These are phyloP conservation scores for Apamea monoglypha DNA, from an alignment of 2,888 invertebrate genomes.

Conservation along the genomic window DNA sequence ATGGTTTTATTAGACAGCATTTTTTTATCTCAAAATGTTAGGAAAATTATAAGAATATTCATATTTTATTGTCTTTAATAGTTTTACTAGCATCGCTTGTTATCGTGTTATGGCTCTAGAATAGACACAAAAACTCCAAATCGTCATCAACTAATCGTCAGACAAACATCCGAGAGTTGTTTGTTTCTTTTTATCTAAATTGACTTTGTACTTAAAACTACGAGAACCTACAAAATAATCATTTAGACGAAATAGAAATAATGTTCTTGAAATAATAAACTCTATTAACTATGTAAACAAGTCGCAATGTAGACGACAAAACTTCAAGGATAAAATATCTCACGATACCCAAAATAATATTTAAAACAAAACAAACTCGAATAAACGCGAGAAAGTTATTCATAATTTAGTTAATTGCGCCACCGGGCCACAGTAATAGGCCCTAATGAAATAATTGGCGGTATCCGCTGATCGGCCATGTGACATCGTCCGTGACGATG, in stretches of 20 bases:
- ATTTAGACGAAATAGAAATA: conserved; percentile 9
- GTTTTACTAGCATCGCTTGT: not conserved
- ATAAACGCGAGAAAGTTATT: conserved; percentile 68
- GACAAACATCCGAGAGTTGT: conserved; percentile 22
- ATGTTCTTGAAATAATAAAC: not conserved
- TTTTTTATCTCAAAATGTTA: not conserved
- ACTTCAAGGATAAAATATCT: conserved; percentile 11
- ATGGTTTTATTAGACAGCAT: not conserved
- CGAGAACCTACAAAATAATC: not conserved
- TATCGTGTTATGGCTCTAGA: not conserved
- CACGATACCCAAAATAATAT: not conserved
- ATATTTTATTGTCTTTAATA: not conserved
- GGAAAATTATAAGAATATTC: not conserved
- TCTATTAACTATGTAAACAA: not conserved
- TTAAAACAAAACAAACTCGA: conserved; percentile 30
- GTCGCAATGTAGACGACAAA: not conserved
- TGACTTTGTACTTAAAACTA: conserved; percentile 7
- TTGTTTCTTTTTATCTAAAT: conserved; percentile 49
- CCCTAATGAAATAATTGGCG: conserved; percentile 83
- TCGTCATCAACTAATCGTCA: conserved; percentile 12
- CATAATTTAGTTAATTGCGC: conserved; percentile 69
- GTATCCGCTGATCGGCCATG: conserved; percentile 73
- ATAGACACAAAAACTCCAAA: not conserved
- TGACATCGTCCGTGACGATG: conserved; percentile 46
- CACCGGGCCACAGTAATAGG: conserved; percentile 69